phyloP scores from a whole-genome alignment of 2,797 vertebrate species.

The Perodicticus potto region DNA sequence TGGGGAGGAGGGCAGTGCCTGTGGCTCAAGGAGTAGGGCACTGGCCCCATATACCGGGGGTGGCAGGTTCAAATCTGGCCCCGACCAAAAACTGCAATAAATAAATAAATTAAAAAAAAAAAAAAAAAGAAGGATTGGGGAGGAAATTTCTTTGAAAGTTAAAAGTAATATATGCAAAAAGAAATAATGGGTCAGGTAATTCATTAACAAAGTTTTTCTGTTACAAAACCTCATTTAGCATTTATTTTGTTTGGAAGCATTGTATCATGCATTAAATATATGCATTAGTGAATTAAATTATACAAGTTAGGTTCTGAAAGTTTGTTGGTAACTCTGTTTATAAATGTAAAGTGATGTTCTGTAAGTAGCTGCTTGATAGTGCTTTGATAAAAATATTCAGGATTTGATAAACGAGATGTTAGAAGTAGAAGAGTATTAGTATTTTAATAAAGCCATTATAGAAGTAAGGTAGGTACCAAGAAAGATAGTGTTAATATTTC shows the following conservation, averaged over 20 bases:
- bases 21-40: no score
- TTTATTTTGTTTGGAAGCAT: neutral
- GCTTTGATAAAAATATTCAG: constrained; percentile 16
- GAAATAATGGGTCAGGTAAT: neutral
- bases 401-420: constrained; percentile 2
- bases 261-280: neutral
- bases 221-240: neutral
- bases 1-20: neutral
- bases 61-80: no score
- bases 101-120: neutral
- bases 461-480: neutral
- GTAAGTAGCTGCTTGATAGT: neutral
- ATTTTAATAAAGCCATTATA: neutral
- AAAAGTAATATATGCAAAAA: neutral
- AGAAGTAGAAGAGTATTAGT: neutral
- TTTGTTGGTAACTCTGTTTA: neutral
- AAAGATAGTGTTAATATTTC: neutral
- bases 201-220: neutral
- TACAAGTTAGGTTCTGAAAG: neutral
- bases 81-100: no score
- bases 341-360: neutral
- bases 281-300: neutral
- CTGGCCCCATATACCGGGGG: no score
- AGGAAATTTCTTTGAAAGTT: neutral
- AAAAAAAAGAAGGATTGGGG: neutral